These are phyloP conservation scores for Oryzias javanicus DNA, from an alignment of 2,113 vertebrate species.

Conservation along the genomic window DNA sequence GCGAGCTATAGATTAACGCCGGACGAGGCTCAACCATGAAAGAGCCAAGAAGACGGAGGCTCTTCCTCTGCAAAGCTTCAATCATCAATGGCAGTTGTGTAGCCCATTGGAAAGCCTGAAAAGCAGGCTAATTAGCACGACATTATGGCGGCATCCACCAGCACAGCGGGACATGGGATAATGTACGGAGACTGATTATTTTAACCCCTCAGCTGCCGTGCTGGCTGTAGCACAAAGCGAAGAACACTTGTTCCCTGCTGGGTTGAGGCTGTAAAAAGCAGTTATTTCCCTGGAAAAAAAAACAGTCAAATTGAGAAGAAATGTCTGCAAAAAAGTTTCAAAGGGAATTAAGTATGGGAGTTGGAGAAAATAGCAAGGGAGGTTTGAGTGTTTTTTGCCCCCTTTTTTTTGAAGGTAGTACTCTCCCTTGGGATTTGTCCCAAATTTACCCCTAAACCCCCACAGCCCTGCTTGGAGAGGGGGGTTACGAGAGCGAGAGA, in stretches of 20 bases:
- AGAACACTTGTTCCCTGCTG: conserved; percentile 44
- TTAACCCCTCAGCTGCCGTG: conserved; percentile 61
- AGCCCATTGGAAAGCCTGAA: conserved; percentile 55
- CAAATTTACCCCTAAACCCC: conserved; percentile 66
- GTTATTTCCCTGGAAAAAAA: neutral
- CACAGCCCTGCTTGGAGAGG: conserved; percentile 56
- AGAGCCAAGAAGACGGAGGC: conserved; percentile 48
- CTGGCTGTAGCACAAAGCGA: conserved; percentile 50
- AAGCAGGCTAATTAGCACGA: conserved; percentile 74
- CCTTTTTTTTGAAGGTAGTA: conserved; percentile 18
- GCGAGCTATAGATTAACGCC: conserved; percentile 46
- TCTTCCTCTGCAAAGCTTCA: conserved; percentile 61
- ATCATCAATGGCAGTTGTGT: conserved; percentile 48
- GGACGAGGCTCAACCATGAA: conserved; percentile 41
- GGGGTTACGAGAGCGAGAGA: conserved; percentile 61
- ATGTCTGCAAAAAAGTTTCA: conserved; percentile 26
- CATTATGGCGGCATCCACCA: conserved; percentile 60
- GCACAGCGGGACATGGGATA: conserved; percentile 60
- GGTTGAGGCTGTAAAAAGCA: conserved; percentile 12
- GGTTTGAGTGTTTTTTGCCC: conserved; percentile 34
- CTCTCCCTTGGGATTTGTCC: conserved; percentile 65
- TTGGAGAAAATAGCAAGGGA: conserved; percentile 14
- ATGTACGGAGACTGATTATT: conserved; percentile 67
- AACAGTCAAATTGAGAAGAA: conserved; percentile 26
- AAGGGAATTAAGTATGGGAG: conserved; percentile 24